A percentile compares a stretch with the other conserved stretches of the same genome.
Evolutionary conservation across 2,113 vertebrate species (phyloP).

Genomic region (Halichoeres trimaculatus): DNA sequence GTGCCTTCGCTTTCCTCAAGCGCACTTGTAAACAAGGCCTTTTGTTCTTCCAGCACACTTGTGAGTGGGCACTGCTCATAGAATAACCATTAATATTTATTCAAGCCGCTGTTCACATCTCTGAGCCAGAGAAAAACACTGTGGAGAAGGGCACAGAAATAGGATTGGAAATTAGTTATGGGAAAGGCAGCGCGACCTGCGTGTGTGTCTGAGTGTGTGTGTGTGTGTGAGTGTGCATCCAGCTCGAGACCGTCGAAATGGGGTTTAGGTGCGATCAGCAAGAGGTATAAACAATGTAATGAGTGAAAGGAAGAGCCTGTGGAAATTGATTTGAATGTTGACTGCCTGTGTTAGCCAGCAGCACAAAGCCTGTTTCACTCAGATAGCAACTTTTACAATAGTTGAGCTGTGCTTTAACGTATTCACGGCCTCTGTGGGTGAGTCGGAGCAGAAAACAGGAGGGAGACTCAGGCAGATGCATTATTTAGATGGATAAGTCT

Average conservation of each 20-base stretch:
- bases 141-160: constrained; percentile 52
- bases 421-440: constrained; percentile 16
- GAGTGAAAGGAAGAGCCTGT: constrained; percentile 47
- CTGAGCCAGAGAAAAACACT: constrained; percentile 42
- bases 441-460: constrained; percentile 33
- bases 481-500: constrained; percentile 54
- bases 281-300: constrained; percentile 48
- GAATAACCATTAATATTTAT: constrained; percentile 77
- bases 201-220: constrained; percentile 27
- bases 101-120: constrained; percentile 57
- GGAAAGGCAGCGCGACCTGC: constrained; percentile 30
- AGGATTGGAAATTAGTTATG: constrained; percentile 51
- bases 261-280: constrained; percentile 52
- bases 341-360: constrained; percentile 51
- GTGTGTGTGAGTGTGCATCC: not conserved
- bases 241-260: constrained; percentile 27
- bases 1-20: constrained; percentile 37
- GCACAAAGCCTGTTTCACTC: constrained; percentile 44
- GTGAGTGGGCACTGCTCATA: constrained; percentile 55
- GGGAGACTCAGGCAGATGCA: constrained; percentile 10
- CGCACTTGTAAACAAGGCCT: constrained; percentile 72
- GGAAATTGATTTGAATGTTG: constrained; percentile 74
- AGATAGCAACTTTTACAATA: constrained; percentile 39
- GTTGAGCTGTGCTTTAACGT: constrained; percentile 20
- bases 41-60: constrained; percentile 65